phyloP scores from a whole-genome alignment of 2,888 invertebrate genomes.

The Epinotia ramella region DNA sequence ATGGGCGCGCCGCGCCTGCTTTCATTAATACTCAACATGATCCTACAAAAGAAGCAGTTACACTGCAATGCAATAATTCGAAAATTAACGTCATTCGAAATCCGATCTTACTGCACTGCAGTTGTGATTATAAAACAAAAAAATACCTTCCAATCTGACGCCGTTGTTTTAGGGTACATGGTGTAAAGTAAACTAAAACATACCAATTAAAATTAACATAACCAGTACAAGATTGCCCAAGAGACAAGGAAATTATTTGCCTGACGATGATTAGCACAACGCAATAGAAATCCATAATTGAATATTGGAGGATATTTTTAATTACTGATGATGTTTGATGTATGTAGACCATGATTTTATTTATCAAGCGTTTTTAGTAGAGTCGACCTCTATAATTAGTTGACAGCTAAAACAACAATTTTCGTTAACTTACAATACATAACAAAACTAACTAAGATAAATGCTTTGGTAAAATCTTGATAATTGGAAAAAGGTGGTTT shows the following conservation, averaged over 20 bases:
- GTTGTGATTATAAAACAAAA: background rate
- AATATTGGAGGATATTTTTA: constrained; percentile 36
- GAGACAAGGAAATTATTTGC: constrained; percentile 39
- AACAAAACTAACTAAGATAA: too few relatives aligned
- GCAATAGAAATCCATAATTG: constrained; percentile 36
- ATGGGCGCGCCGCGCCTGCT: constrained; percentile 72
- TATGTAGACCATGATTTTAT: background rate
- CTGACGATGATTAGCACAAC: constrained; percentile 25
- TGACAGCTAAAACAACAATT: background rate
- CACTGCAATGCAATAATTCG: background rate
- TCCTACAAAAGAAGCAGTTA: constrained; percentile 54
- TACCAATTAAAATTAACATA: constrained; percentile 40
- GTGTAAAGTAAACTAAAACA: constrained; percentile 63
- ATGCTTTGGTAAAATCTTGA: background rate
- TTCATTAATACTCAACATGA: constrained; percentile 76
- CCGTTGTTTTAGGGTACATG: constrained; percentile 56
- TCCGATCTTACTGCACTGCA: background rate
- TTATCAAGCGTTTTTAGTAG: background rate
- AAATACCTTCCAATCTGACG: background rate
- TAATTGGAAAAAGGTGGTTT: background rate
- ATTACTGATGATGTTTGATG: constrained; percentile 27
- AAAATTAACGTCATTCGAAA: background rate
- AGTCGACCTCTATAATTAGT: background rate
- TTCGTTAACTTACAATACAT: background rate
- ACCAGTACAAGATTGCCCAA: constrained; percentile 34